Evolutionary conservation across 1,140 invertebrate genomes (phyloP).

Genomic region (Colletes latitarsis): DNA sequence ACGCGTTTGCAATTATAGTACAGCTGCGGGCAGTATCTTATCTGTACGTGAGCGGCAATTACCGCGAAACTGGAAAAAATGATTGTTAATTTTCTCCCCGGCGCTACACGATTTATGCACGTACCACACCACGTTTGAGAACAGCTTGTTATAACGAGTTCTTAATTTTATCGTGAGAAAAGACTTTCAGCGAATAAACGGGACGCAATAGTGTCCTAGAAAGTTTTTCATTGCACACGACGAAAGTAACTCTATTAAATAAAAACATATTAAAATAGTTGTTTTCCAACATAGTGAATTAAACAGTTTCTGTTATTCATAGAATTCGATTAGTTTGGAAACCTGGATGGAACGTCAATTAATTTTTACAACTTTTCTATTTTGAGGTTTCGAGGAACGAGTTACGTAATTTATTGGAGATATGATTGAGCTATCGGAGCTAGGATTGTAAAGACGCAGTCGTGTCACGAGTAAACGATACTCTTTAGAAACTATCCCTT

Average conservation of each 20-base stretch:
- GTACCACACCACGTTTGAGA: constrained; percentile 5
- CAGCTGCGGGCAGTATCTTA: neutral
- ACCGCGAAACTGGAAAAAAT: constrained; percentile 32
- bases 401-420: too few relatives aligned
- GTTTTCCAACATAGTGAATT: too few relatives aligned
- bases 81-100: constrained; percentile 21
- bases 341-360: too few relatives aligned
- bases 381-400: too few relatives aligned
- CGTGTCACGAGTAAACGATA: too few relatives aligned
- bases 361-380: too few relatives aligned
- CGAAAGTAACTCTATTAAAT: neutral
- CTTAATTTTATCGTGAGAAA: constrained; percentile 13
- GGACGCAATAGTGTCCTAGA: neutral
- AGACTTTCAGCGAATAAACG: neutral
- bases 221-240: neutral
- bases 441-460: too few relatives aligned
- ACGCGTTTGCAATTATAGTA: neutral
- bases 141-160: constrained; percentile 29
- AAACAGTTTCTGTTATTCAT: too few relatives aligned
- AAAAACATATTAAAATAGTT: too few relatives aligned
- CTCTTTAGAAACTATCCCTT: too few relatives aligned
- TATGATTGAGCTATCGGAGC: too few relatives aligned
- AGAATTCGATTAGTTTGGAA: too few relatives aligned
- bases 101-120: constrained; percentile 11
- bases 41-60: constrained; percentile 1